phyloP scores from a whole-genome alignment of 1,140 invertebrate genomes.

The Uloborus diversus region DNA sequence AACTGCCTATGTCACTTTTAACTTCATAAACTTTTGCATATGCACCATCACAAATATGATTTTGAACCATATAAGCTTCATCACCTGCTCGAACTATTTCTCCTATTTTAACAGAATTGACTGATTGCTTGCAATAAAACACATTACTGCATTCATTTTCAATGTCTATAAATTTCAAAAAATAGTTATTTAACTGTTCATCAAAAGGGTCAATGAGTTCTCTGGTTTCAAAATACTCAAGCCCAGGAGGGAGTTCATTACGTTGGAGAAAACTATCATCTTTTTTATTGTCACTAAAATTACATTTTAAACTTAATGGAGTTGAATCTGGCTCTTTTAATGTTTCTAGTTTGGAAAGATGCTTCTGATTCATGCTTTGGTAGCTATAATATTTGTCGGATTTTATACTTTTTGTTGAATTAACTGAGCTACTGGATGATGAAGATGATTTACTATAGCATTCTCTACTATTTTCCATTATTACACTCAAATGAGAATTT shows the following conservation, averaged over 20 bases:
- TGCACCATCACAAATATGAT: constrained; percentile 65
- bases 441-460: constrained; percentile 54
- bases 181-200: constrained; percentile 58
- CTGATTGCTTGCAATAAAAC: not conserved
- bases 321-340: not conserved
- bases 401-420: constrained; percentile 7
- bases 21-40: constrained; percentile 66
- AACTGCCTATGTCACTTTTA: constrained; percentile 34
- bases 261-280: not conserved
- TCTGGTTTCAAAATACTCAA: too few species aligned
- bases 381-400: constrained; percentile 15
- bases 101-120: constrained; percentile 43
- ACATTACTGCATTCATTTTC: constrained; percentile 51
- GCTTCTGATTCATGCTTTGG: not conserved
- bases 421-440: constrained; percentile 26
- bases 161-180: constrained; percentile 59
- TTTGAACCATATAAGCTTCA: constrained; percentile 59
- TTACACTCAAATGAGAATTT: constrained; percentile 46
- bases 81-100: constrained; percentile 52
- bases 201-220: constrained; percentile 60
- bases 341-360: not conserved
- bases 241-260: too few species aligned
- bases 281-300: not conserved
- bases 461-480: constrained; percentile 57
- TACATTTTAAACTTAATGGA: not conserved